Conservation (phyloP, 2,797 vertebrate genomes). For the Hafferia zeledoni region DNA sequence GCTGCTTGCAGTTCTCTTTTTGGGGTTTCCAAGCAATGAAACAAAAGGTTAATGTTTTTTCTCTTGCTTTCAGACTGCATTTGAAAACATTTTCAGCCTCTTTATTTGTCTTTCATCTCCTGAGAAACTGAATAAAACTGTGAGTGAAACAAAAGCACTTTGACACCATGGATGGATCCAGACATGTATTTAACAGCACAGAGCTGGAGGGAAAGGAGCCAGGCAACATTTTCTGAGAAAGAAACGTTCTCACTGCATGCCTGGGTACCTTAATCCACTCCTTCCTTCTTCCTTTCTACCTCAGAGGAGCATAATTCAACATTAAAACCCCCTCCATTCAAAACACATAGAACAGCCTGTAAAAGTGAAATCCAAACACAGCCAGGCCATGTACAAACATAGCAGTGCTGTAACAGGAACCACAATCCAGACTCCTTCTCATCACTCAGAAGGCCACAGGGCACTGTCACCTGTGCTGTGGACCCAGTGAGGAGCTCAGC, state of each 20-base stretch:
- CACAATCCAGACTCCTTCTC: neutral
- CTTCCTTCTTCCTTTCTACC: neutral
- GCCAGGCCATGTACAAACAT: fast-evolving
- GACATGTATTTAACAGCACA: neutral
- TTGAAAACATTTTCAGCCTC: neutral
- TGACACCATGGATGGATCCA: neutral
- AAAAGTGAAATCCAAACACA: neutral
- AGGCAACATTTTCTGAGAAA: neutral
- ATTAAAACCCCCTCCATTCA: fast-evolving
- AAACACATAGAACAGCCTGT: neutral
- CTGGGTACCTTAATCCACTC: neutral
- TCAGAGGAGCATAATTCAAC: neutral
- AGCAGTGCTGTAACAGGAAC: neutral
- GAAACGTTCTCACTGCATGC: neutral
- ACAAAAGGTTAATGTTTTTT: neutral
- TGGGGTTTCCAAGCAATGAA: neutral
- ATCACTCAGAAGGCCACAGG: neutral
- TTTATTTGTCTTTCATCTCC: neutral
- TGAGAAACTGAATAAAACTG: neutral
- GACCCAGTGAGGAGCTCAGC: neutral
- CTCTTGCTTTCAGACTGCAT: neutral
- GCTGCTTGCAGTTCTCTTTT: neutral
- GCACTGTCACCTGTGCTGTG: neutral
- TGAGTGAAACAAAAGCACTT: neutral
- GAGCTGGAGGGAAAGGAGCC: neutral